A percentile compares a stretch with the other conserved stretches of the same genome.
These are phyloP conservation scores for Tupaia chinensis DNA, from an alignment of 2,113 vertebrate genomes.

Conservation along the genomic window DNA sequence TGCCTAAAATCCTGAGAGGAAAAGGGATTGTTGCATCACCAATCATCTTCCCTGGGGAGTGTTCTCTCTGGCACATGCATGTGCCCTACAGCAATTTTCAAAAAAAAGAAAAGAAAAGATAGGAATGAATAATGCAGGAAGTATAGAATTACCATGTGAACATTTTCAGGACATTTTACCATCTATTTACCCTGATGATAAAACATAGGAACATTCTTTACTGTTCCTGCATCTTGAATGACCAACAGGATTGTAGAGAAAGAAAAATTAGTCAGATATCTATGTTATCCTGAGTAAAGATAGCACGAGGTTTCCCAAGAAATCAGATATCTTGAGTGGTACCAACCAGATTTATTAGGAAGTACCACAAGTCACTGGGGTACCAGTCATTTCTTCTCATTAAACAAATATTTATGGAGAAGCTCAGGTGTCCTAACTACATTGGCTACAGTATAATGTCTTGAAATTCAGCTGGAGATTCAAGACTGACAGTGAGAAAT, in stretches of 20 bases:
- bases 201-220: slow-evolving; percentile 1
- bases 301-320: not conserved
- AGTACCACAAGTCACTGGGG: not conserved
- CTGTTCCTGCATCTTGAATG: not conserved
- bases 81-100: too few species aligned
- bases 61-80: too few species aligned
- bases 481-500: not conserved
- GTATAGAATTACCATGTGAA: slow-evolving; percentile 8
- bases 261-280: slow-evolving; percentile 18
- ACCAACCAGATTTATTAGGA: not conserved
- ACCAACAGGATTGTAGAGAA: not conserved
- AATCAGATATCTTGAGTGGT: not conserved
- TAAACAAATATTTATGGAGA: not conserved
- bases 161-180: slow-evolving; percentile 31
- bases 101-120: not conserved
- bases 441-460: not conserved
- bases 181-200: slow-evolving; percentile 43
- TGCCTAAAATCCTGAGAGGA: too few species aligned
- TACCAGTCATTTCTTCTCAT: slow-evolving; percentile 19
- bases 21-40: too few species aligned
- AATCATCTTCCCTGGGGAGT: too few species aligned
- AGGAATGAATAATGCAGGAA: slow-evolving; percentile 47
- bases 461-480: not conserved
- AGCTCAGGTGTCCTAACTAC: not conserved
- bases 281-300: slow-evolving; percentile 2